phyloP scores from a whole-genome alignment of 2,888 invertebrate genomes.

The Malachius bipustulatus region DNA sequence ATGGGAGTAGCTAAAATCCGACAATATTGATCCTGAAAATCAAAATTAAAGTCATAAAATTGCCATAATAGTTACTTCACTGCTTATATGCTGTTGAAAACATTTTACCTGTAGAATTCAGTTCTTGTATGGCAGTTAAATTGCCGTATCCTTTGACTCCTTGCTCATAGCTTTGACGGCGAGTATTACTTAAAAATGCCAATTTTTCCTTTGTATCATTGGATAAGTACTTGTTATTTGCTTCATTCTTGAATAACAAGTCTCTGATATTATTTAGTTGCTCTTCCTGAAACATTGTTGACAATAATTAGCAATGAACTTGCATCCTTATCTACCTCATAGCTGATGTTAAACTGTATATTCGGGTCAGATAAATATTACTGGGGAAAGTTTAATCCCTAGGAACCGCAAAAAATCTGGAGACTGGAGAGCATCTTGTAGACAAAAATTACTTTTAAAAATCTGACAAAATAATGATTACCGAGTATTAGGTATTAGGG shows the following conservation, averaged over 20 bases:
- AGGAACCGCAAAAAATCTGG: too few relatives aligned
- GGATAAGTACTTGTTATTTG: slow-evolving; percentile 57
- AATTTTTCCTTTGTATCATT: slow-evolving; percentile 73
- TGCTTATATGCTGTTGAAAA: not conserved
- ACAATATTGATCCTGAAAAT: slow-evolving; percentile 53
- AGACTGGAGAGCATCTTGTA: too few relatives aligned
- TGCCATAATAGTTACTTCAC: not conserved
- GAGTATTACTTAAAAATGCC: slow-evolving; percentile 57
- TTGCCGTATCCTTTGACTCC: slow-evolving; percentile 28
- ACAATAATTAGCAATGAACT: too few relatives aligned
- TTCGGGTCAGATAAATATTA: too few relatives aligned
- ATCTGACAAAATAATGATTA: too few relatives aligned
- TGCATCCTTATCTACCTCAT: too few relatives aligned
- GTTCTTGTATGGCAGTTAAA: slow-evolving; percentile 52
- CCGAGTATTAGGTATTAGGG: too few relatives aligned
- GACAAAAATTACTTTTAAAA: too few relatives aligned
- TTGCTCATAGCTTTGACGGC: slow-evolving; percentile 7
- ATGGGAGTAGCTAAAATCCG: slow-evolving; percentile 70
- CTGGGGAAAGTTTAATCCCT: too few relatives aligned
- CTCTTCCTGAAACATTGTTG: slow-evolving; percentile 33
- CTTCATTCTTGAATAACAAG: slow-evolving; percentile 48
- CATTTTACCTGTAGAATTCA: slow-evolving; percentile 61
- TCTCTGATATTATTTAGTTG: slow-evolving; percentile 64
- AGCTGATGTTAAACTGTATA: too few relatives aligned
- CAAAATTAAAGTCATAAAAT: not conserved